phyloP scores from a whole-genome alignment of 2,888 invertebrate species.

The Leptopterna dolabrata region DNA sequence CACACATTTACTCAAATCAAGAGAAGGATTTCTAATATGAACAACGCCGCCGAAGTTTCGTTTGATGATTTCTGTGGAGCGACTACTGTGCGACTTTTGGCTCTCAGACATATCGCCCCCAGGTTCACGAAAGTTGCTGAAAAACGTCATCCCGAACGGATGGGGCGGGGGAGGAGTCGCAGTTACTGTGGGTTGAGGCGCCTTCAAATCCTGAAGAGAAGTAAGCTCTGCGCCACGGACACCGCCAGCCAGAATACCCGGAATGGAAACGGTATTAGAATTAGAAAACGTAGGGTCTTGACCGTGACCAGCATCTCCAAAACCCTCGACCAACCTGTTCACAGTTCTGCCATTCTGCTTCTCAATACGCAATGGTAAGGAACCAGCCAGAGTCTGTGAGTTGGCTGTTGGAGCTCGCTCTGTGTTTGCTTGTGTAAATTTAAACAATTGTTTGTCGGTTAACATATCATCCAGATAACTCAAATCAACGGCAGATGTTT shows the following conservation, averaged over 20 bases:
- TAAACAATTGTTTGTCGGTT: too few relatives aligned
- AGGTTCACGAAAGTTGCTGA: background rate
- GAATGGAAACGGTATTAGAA: background rate
- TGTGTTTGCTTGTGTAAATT: too few relatives aligned
- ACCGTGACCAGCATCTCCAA: too few relatives aligned
- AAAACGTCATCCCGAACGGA: background rate
- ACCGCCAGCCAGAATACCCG: background rate
- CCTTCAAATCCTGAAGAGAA: background rate
- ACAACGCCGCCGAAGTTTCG: background rate
- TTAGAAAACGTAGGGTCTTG: too few relatives aligned
- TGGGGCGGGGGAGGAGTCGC: background rate
- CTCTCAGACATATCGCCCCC: background rate
- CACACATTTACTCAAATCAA: background rate
- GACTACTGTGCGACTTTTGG: background rate
- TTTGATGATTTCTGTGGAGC: background rate
- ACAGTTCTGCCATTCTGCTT: too few relatives aligned
- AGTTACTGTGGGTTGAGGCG: background rate
- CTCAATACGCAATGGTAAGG: too few relatives aligned
- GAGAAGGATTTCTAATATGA: background rate
- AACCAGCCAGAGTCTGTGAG: too few relatives aligned
- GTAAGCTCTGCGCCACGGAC: background rate
- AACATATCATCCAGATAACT: too few relatives aligned
- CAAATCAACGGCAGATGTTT: too few relatives aligned
- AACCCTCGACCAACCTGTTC: too few relatives aligned
- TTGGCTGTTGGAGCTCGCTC: too few relatives aligned